Percentiles rank a stretch among this genome's conserved stretches.
Evolutionary conservation across 2,113 vertebrate species (phyloP).

Genomic region (Catharus minimus): DNA sequence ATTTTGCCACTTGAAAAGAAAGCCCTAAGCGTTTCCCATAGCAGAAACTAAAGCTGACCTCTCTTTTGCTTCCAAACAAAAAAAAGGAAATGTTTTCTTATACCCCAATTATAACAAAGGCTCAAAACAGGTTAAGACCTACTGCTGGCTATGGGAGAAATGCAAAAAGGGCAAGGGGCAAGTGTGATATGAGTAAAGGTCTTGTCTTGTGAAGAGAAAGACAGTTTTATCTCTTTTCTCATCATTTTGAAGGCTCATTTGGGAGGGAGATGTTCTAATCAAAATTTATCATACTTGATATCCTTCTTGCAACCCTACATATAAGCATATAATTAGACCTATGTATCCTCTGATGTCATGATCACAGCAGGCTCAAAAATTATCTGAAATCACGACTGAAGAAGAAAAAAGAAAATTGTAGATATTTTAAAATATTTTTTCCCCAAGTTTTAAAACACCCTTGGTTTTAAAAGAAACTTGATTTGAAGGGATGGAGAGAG

Average conservation of each 20-base stretch:
- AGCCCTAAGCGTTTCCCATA: neutral
- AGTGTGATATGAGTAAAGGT: neutral
- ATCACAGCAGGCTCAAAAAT: neutral
- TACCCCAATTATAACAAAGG: neutral
- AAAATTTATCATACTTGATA: neutral
- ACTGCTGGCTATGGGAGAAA: neutral
- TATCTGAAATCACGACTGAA: neutral
- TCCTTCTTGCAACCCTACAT: fast-evolving
- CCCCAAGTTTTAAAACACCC: fast-evolving
- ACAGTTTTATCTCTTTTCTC: neutral
- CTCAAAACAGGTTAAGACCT: neutral
- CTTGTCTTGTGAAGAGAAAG: neutral
- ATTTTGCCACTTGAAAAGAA: neutral
- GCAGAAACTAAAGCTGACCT: neutral
- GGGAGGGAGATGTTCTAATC: neutral
- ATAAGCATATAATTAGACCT: neutral
- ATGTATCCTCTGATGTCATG: neutral
- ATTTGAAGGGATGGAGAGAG: neutral
- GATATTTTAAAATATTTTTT: fast-evolving
- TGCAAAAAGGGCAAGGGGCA: neutral
- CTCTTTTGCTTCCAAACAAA: neutral
- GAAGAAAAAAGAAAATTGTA: neutral
- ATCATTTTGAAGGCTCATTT: fast-evolving
- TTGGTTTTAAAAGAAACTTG: neutral
- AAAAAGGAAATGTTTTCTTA: neutral